Evolutionary conservation across 2,888 invertebrate species (phyloP).

Genomic region (Andrena camellia): DNA sequence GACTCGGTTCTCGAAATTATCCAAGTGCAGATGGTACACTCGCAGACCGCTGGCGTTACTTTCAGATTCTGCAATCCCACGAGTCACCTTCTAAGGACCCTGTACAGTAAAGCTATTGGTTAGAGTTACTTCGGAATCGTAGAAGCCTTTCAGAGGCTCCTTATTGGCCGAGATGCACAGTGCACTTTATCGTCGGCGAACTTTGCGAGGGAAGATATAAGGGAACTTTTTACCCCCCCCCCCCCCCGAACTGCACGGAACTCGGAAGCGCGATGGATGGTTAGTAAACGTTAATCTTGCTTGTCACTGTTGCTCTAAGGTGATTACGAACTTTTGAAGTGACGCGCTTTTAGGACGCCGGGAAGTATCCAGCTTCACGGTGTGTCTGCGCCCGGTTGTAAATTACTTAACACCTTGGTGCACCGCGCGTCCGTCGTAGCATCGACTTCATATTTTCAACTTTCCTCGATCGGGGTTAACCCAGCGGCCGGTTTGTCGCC

Average conservation of each 20-base stretch:
- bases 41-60: no score
- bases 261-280: constrained; percentile 18
- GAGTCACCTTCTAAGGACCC: not conserved
- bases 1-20: no score
- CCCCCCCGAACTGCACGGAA: not conserved
- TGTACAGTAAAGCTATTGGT: not conserved
- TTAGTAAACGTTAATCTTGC: constrained; percentile 46
- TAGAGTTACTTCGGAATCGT: not conserved
- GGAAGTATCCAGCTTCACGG: constrained; percentile 40
- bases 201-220: not conserved
- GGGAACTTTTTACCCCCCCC: constrained; percentile 16
- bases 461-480: constrained; percentile 4
- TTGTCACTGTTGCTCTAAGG: constrained; percentile 37
- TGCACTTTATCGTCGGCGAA: not conserved
- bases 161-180: not conserved
- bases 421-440: not conserved
- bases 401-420: constrained; percentile 29
- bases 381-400: not conserved
- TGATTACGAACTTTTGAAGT: constrained; percentile 51
- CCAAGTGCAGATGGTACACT: no score
- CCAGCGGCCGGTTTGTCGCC: not conserved
- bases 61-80: no score
- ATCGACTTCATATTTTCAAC: not conserved
- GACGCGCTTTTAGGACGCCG: constrained; percentile 36
- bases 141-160: not conserved